Conservation (phyloP, 2,113 vertebrate genomes). For the Psammodynastes pulverulentus region DNA sequence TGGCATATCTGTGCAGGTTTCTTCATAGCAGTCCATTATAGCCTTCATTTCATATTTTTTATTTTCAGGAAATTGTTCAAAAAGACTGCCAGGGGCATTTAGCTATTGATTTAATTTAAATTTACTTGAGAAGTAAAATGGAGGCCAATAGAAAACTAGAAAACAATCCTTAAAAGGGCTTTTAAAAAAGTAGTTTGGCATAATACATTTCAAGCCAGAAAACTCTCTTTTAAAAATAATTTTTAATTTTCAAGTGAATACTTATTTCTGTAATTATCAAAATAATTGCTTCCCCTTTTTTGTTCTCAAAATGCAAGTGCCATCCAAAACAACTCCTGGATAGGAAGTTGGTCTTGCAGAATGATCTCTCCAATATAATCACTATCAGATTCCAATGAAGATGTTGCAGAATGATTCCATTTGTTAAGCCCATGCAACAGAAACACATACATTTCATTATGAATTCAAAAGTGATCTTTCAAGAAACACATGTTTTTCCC, state of each 20-base stretch:
- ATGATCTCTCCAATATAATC: not conserved
- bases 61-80: not conserved
- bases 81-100: not conserved
- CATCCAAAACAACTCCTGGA: not conserved
- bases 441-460: not conserved
- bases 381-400: not conserved
- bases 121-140: not conserved
- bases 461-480: not conserved
- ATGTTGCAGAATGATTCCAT: not conserved
- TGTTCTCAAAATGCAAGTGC: not conserved
- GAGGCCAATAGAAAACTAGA: not conserved
- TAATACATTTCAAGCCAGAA: not conserved
- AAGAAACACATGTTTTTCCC: not conserved
- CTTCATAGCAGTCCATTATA: conserved; percentile 22
- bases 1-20: conserved; percentile 29
- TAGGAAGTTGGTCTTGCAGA: not conserved
- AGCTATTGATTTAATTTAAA: not conserved
- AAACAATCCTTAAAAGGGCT: not conserved
- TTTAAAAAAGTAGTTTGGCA: not conserved
- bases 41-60: conserved; percentile 42
- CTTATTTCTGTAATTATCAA: not conserved
- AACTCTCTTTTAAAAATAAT: not conserved
- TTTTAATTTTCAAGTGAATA: not conserved
- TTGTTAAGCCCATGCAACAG: not conserved
- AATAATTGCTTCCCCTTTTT: not conserved